Evolutionary conservation across 2,797 vertebrate species (phyloP), one percentile per base, ranked within the genome.

Genomic region (Sciaenops ocellatus): DNA sequence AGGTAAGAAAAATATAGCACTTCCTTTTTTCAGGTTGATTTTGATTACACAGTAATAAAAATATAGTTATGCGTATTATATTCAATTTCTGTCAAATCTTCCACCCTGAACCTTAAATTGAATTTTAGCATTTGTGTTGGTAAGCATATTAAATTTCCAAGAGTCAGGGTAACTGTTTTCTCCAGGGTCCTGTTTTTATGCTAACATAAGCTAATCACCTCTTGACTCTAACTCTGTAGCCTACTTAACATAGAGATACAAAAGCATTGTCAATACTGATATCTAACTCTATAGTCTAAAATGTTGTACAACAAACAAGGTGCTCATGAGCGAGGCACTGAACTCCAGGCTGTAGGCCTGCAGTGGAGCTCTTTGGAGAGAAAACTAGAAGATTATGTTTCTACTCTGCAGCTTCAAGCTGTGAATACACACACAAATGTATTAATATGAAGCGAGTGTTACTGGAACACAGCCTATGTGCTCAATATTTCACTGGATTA

Each of bases 381-480:
- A 57, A 38, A 70, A 48, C 57, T 47, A 46, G 28, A 41, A 44
- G 20, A 30, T 38, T 48, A 13, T 42, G 9, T 56, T 22, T 52
- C 18, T n/a, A 42, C 22, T 42, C 44, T 20, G 20, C 28, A 48
- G 57, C 60, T 62, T 38, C 30, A 44, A 46, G 16, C 28, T 63
- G 22, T 26, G 42, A 61, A 59, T 30, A 12, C 28, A 70, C 38
- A 30, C 18, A 60, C 12, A 42, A 2, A 44, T 13, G 62, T 6
- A 64, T 18, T 10, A 46, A 57, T 52, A 18, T 60, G 9, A 67
- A 57, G 44, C 4, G 17, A 52, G 41, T 67, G 42, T 57, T 73
- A 70, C 46, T 30, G 24, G 46, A 76, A 68, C 59, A 72, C 52
- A 44, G 20, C 24, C 30, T 48, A 20, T 15, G 6, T 34, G 28